Percentiles rank a stretch among this genome's conserved stretches.
Conservation (phyloP, 2,113 vertebrate species). For the Fukomys damarensis region DNA sequence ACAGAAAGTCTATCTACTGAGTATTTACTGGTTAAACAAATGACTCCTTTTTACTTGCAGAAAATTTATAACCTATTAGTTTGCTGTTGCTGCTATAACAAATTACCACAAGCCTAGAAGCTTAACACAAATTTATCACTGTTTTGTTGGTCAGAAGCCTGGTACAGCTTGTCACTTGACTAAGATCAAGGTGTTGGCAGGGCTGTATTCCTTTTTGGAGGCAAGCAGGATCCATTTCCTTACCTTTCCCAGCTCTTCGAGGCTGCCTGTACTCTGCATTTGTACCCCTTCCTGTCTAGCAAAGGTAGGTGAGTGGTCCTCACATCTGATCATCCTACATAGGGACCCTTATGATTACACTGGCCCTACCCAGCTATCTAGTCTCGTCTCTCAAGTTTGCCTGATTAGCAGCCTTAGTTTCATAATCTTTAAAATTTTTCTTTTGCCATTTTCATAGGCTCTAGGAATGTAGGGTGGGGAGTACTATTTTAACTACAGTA, state of each 20-base stretch:
- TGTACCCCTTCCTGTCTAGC: neutral
- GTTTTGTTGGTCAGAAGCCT: neutral
- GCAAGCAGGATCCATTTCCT: neutral
- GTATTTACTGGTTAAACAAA: neutral
- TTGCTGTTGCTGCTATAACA: neutral
- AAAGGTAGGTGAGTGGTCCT: neutral
- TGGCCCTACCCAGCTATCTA: neutral
- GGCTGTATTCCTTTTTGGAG: neutral
- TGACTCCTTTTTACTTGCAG: neutral
- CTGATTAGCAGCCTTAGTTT: neutral
- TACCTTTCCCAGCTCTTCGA: neutral
- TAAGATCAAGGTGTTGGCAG: neutral
- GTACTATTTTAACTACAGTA: neutral
- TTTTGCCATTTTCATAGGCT: neutral
- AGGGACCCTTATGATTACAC: neutral
- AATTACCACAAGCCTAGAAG: neutral
- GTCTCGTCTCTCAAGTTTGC: neutral
- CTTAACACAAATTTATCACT: no score
- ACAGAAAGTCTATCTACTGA: neutral
- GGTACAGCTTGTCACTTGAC: neutral
- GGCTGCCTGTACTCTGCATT: neutral
- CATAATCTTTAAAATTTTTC: neutral
- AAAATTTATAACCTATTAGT: fast-evolving
- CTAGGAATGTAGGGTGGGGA: neutral
- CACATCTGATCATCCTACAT: neutral